Conservation (phyloP, 2,888 invertebrate genomes). For the Agrotis clavis region DNA sequence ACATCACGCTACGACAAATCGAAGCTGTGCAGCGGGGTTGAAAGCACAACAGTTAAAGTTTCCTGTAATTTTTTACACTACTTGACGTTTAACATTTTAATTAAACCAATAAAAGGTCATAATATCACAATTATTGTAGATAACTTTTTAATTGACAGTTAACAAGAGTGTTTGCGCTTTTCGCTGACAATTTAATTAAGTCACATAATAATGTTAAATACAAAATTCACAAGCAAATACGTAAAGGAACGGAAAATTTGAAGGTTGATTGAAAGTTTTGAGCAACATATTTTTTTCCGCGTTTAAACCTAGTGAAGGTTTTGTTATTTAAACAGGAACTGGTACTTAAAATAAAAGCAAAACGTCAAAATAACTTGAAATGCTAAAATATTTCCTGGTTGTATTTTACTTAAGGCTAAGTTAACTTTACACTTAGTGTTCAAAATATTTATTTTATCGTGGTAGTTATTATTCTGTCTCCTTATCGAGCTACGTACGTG, state of each 20-base stretch:
- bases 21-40: no score
- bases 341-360: constrained; percentile 22
- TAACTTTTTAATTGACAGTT: constrained; percentile 7
- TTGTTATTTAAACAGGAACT: constrained; percentile 29
- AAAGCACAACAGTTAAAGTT: no score
- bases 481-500: background rate
- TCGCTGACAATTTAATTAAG: constrained; percentile 25
- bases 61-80: background rate
- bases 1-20: no score
- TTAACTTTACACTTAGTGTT: background rate
- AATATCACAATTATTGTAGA: background rate
- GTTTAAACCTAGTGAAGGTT: constrained; percentile 17
- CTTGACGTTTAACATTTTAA: background rate
- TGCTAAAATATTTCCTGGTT: constrained; percentile 20
- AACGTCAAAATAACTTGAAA: constrained; percentile 18
- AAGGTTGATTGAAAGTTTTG: constrained; percentile 55
- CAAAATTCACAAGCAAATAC: background rate
- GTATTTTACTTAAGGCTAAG: background rate
- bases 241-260: constrained; percentile 31
- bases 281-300: constrained; percentile 37
- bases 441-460: constrained; percentile 8
- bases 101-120: constrained; percentile 4
- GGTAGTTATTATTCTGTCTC: background rate
- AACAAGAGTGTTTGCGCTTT: constrained; percentile 19
- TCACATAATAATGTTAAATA: background rate